Evolutionary conservation across 92 coral and sea anemone genomes (phyloP), one percentile per base, ranked within the genome.

Genomic region (Palythoa grandis): DNA sequence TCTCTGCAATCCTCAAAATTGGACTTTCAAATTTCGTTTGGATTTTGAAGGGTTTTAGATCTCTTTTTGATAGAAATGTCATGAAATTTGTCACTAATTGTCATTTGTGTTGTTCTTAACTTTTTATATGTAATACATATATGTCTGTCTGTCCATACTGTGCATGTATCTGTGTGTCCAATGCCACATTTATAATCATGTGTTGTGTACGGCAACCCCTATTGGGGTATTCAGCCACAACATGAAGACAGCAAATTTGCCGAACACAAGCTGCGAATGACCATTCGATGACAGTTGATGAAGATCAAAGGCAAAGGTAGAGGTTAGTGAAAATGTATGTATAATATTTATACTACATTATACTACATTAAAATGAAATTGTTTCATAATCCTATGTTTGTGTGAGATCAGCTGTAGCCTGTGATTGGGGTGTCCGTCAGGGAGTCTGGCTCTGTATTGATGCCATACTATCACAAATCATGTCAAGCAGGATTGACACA

Each of bases 271-370:
- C 19, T 47, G 65, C 66, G 63, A 48, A 63, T 24, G 40, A 25
- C 60, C 58, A 22, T 20, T 78, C 48, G n/a, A 43, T 60, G 61
- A 48, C 17, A n/a, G 58, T 50, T 63, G 72, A 35, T 37, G 74
- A 80, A 80, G 85, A 80, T 47, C 85, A 80, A 80, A 80, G 85
- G 63, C 85, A 80, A 80, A 80, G 84, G 60, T 67, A 22, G 74
- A 80, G 85, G 85, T 80, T 52, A 80, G 85, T 80, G 63, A 58
- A 19, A 80, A 22, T 66, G 74, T 80, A 80, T 66, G 85, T 80
- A 65, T 53, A 24, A 65, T 39, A 52, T 65, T 80, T 66, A 48
- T 48, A 47, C 15, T 65, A 61, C 14, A 65, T 58, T 78, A 38
- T 60, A 11, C 37, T 80, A 15, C 3, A 17, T 38, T 37, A 19